Conservation (phyloP, 2,888 invertebrate species). For the Disparrhopalites patrizii region DNA sequence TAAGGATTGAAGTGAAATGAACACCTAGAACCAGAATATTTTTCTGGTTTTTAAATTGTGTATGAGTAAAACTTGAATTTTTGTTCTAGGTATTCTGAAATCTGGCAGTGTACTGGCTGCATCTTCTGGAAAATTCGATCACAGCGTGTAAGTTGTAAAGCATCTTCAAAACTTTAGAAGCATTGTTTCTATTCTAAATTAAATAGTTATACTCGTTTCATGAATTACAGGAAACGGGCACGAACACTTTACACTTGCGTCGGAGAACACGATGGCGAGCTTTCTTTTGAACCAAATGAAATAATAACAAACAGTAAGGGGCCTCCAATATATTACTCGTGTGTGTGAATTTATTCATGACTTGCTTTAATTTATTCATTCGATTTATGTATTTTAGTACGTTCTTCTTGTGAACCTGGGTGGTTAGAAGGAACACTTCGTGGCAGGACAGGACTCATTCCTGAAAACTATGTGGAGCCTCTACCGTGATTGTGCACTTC, state of each 20-base stretch:
- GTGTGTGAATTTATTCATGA: not conserved
- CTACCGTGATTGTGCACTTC: slow-evolving; percentile 60
- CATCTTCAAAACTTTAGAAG: no score
- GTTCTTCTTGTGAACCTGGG: slow-evolving; percentile 88
- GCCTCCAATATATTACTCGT: not conserved
- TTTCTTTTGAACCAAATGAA: slow-evolving; percentile 97
- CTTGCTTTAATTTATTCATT: not conserved
- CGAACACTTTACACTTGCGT: slow-evolving; percentile 92
- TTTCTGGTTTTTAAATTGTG: not conserved
- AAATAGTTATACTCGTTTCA: no score
- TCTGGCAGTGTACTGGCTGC: slow-evolving; percentile 33
- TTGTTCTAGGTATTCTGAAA: slow-evolving; percentile 7
- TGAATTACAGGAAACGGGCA: slow-evolving; percentile 64
- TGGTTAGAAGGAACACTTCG: slow-evolving; percentile 94
- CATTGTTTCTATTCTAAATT: no score
- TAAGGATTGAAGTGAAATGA: slow-evolving; percentile 17
- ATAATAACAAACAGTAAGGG: slow-evolving; percentile 91
- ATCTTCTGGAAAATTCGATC: slow-evolving; percentile 24
- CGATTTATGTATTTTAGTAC: slow-evolving; percentile 59
- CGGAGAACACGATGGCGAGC: slow-evolving; percentile 93
- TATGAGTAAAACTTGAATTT: slow-evolving; percentile 4
- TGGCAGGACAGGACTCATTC: slow-evolving; percentile 87
- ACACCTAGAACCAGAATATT: no score
- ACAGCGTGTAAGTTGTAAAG: slow-evolving; percentile 24
- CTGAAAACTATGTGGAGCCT: slow-evolving; percentile 93